Base-by-base conservation (phyloP, 2,888 invertebrate species). In the Pammene aurita region DNA sequence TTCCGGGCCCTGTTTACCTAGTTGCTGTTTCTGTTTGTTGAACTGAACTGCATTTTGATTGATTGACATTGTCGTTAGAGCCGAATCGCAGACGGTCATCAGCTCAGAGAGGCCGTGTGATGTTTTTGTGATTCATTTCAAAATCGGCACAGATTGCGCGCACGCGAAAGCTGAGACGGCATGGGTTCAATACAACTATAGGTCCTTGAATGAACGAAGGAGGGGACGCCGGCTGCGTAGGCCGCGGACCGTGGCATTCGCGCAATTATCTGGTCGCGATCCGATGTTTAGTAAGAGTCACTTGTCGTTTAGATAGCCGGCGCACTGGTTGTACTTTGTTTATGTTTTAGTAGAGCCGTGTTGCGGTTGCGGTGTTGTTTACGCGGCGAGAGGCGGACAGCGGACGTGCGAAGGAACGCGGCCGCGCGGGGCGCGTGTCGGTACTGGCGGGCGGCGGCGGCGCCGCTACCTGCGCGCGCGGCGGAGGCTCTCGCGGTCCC, bases 1-100 rank as follows among this genome's bases (percentile, higher is more conserved):
- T 90, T 92, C 92, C 75, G 89, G 81, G 80, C 88, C 91, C 85
- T 90, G 92, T 90, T 91, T 92, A 85, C 91, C 90, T 89, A 91
- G 85, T 92, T 91, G 91, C 78, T 89, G 90, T 82, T 90, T 92
- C 82, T 90, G 89, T 84, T 92, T 92, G 83, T 82, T 90, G 79
- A 89, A 90, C 84, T 92, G 91, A 80, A 83, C 86, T 75, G 87
- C 80, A 85, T 88, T 91, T 87, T 88, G 92, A 81, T 91, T 90
- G 88, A 89, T 90, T 86, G 92, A 92, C 92, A 92, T 92, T 87
- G 89, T 91, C 78, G 84, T 78, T 81, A 80, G 66, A 76, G 80
- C 80, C 78, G 80, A 79, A 80, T 80, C 77, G 76, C 79, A 77
- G 78, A 80, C 77, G 77, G 81, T 82, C 81, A 83, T 84, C 85